Evolutionary conservation across 1,140 invertebrate genomes (phyloP), one percentile per base, ranked within the genome.

Genomic region (Aphelenchoides avenae): DNA sequence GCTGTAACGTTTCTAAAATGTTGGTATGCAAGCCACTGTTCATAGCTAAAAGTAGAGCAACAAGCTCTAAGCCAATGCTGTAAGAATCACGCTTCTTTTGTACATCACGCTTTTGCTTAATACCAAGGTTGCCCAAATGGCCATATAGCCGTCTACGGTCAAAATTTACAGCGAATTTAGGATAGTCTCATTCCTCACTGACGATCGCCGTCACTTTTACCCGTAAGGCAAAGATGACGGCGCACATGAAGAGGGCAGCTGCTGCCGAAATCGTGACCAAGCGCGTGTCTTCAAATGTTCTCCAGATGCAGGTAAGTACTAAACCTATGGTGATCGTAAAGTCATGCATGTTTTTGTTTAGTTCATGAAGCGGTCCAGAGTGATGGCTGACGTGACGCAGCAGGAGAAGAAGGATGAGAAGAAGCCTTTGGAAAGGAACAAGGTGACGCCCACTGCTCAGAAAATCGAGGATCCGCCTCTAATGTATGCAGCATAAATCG

Each of bases 311-410:
- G 46, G 54, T 57, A 5, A 2, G 9, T 55, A n/a, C n/a, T n/a
- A n/a, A n/a, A n/a, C n/a, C n/a, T 5, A 34, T 18, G 24, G 15
- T 22, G 1, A 52, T n/a, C 1, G 36, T 59, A n/a, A 40, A 26
- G 13, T 34, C 22, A 36, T 11, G 2, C 39, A 37, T n/a, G 1
- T 4, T 44, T 48, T 7, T 1, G 37, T 57, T 59, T 56, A 66
- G 49, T 62, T 62, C 30, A 62, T 62, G 60, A 36, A 42, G 13
- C n/a, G 15, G 34, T 57, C 60, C 7, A 20, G 22, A n/a, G n/a
- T 59, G 5, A 34, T 33, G 20, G 24, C 56, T 22, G 54, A 57
- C 30, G 18, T 29, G 54, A 53, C 13, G 33, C 22, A 3, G 48
- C 41, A 9, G 7, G 41, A 33, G 5, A 59, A 36, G 26, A 31